Evolutionary conservation across 2,113 vertebrate species (phyloP).

Genomic region (Corythaixoides concolor): DNA sequence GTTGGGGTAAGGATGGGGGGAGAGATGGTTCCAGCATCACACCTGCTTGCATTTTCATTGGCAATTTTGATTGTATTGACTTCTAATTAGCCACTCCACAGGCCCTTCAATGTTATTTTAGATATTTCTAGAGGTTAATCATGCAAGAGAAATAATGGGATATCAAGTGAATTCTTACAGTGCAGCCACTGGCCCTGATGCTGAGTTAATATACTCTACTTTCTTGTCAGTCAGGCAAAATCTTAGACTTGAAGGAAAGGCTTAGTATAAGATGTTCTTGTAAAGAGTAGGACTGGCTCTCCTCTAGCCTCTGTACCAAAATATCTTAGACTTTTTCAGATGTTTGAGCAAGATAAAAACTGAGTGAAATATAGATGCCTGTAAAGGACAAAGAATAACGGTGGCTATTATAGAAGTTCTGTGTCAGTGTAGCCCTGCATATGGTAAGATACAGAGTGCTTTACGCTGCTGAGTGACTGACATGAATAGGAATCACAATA

Average conservation of each 20-base stretch:
- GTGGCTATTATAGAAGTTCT: background rate
- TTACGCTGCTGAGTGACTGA: background rate
- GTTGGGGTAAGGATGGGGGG: background rate
- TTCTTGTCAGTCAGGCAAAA: background rate
- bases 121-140: background rate
- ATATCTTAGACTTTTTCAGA: background rate
- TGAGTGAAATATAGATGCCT: background rate
- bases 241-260: background rate
- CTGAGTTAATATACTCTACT: background rate
- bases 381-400: background rate
- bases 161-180: background rate
- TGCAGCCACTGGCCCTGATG: background rate
- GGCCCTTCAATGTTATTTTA: background rate
- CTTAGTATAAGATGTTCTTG: background rate
- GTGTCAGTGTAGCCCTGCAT: background rate
- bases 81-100: background rate
- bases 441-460: background rate
- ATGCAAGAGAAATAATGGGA: background rate
- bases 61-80: background rate
- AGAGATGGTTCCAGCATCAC: background rate
- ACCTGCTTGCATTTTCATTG: accelerated
- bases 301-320: background rate
- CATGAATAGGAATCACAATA: background rate
- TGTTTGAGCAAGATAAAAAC: background rate
- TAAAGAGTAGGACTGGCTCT: background rate